Evolutionary conservation across 1,140 invertebrate genomes (phyloP).

Genomic region (Orius insidiosus): DNA sequence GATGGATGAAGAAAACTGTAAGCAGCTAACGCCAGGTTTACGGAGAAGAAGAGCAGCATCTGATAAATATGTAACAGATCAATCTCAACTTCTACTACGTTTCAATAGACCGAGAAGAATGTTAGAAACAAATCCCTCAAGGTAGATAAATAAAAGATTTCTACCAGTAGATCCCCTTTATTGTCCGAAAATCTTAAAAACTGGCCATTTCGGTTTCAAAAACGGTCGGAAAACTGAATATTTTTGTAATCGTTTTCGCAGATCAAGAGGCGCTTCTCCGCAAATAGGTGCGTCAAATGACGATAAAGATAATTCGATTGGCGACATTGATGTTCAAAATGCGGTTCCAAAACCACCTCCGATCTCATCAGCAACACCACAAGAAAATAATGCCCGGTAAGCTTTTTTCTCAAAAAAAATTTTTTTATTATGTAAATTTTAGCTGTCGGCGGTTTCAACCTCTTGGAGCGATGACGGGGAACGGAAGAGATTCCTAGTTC

Average conservation of each 20-base stretch:
- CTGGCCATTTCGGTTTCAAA: neutral
- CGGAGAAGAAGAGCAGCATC: slow-evolving; percentile 43
- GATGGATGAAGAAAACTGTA: too few relatives aligned
- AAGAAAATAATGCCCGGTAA: too few relatives aligned
- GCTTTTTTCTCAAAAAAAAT: too few relatives aligned
- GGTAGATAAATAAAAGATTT: neutral
- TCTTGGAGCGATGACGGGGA: too few relatives aligned
- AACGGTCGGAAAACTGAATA: neutral
- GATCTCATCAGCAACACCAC: too few relatives aligned
- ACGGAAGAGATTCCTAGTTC: too few relatives aligned
- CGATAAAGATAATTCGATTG: too few relatives aligned
- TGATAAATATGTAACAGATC: slow-evolving; percentile 59
- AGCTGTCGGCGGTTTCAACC: too few relatives aligned
- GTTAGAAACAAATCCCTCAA: too few relatives aligned
- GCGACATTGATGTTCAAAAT: too few relatives aligned
- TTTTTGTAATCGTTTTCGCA: neutral
- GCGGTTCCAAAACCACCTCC: too few relatives aligned
- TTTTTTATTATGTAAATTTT: neutral
- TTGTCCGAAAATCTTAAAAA: neutral
- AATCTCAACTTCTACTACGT: slow-evolving; percentile 48
- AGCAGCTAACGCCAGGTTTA: slow-evolving; percentile 37
- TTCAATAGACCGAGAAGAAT: slow-evolving; percentile 39
- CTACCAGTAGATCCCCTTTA: neutral
- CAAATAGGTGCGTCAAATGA: neutral
- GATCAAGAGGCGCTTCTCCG: neutral